These are phyloP conservation scores for Tokudaia muenninki DNA, from an alignment of 2,797 vertebrate genomes.

Conservation along the genomic window DNA sequence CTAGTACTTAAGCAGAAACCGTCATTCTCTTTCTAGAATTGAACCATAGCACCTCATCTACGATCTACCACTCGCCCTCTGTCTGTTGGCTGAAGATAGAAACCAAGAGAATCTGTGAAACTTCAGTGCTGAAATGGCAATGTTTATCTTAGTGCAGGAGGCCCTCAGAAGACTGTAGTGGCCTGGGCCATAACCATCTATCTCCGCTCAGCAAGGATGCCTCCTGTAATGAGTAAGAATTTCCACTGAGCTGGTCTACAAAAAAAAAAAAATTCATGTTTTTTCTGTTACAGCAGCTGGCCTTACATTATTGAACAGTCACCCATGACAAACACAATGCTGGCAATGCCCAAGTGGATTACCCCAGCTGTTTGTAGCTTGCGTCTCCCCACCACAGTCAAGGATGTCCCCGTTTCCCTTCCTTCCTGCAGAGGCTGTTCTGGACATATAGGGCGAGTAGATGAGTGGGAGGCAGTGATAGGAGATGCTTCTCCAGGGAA, in stretches of 20 bases:
- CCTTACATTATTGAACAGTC: constrained; percentile 19
- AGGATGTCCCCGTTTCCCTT: neutral
- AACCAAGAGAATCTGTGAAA: constrained; percentile 16
- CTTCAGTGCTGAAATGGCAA: neutral
- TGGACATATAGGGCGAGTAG: neutral
- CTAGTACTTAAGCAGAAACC: constrained; percentile 26
- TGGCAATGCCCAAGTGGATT: neutral
- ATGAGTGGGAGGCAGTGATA: neutral
- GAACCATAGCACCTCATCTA: neutral
- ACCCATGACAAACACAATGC: neutral
- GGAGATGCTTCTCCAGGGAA: constrained; percentile 67
- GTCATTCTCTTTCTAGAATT: constrained; percentile 3
- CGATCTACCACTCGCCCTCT: neutral
- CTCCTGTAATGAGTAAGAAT: constrained; percentile 30
- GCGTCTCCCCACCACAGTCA: neutral
- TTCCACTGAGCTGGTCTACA: neutral
- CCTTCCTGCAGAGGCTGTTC: neutral
- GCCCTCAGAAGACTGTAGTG: neutral
- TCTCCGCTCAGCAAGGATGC: neutral
- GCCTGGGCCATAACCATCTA: neutral
- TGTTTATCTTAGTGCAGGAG: neutral
- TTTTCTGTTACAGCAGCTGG: constrained; percentile 58
- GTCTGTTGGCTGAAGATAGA: neutral
- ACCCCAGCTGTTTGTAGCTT: neutral
- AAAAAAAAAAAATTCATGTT: neutral